Evolutionary conservation across 2,113 vertebrate genomes (phyloP), one percentile per base, ranked within the genome.

Genomic region (Aspiorhynchus laticeps): DNA sequence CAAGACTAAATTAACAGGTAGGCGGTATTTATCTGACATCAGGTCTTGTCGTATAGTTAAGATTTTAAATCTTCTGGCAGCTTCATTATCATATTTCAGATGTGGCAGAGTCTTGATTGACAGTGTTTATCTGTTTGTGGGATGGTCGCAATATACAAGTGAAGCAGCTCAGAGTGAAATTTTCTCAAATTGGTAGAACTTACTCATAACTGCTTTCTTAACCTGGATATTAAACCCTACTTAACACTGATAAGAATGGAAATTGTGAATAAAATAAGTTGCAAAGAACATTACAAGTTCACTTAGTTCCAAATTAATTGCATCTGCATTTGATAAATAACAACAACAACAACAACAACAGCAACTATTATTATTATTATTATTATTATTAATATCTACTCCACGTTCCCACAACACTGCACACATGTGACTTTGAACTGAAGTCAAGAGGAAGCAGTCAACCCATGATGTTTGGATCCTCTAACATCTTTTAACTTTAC

Each of bases 51-150:
- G 33, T 8, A 56, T 56, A 61, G 19, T 80, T 80, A 26, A 17
- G 7, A 63, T 80, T 61, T 61, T 4, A 59, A 80, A 61, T 79
- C 48, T 79, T 59, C 19, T 12, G 77, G 19, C 53, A 59, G 51
- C 38, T 75, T 53, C 67, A 71, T 71, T 19, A 36, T 36, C 79
- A 19, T 73, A 51, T 80, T 53, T 31, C 48, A 26, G 77, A 61
- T 41, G 77, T 76, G 56, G 77, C 31, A 59, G 38, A 21, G 28
- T 75, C 77, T 76, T 80, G 53, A 59, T n/a, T 59, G 56, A 59
- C 56, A 59, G 56, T 59, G 56, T 59, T 59, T n/a, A n/a, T 59
- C 24, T 59, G 56, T 59, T 59, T 59, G 56, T 59, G 56, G 56
- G 21, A 59, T 59, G 7, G 56, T 59, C 24, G 8, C 24, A 59